These are phyloP conservation scores for Cryptotermes secundus DNA, from an alignment of 1,140 invertebrate genomes.

Conservation along the genomic window DNA sequence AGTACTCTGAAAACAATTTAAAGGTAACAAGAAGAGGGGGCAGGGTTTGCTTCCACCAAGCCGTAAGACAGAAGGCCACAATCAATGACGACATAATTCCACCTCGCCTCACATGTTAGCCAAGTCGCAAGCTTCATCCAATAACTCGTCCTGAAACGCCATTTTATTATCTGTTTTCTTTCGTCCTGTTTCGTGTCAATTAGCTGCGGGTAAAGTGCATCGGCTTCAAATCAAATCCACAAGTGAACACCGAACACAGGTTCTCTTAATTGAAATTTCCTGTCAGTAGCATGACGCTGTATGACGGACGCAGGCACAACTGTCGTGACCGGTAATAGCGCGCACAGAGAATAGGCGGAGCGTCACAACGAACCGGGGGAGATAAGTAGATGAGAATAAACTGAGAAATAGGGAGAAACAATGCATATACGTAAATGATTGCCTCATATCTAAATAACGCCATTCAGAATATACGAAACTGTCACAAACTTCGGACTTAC, in stretches of 20 bases:
- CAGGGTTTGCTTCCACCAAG: background rate
- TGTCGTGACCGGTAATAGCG: background rate
- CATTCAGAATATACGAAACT: too few species aligned
- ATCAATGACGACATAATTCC: background rate
- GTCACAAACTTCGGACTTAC: too few species aligned
- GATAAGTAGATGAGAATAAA: too few species aligned
- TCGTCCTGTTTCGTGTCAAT: background rate
- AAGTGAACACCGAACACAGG: background rate
- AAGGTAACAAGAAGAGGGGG: background rate
- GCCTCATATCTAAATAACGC: too few species aligned
- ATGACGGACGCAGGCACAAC: background rate
- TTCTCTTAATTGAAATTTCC: background rate
- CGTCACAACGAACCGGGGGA: too few species aligned
- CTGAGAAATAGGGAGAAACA: too few species aligned
- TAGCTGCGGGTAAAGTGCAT: background rate
- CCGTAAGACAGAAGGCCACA: too few species aligned
- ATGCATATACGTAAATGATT: too few species aligned
- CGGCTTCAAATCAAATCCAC: background rate
- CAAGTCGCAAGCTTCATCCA: background rate
- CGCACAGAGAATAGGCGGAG: too few species aligned
- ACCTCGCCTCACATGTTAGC: background rate
- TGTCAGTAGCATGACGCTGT: background rate
- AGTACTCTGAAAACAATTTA: background rate
- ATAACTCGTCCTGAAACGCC: background rate
- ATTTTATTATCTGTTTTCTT: background rate